These are phyloP conservation scores for Arnoldichthys spilopterus DNA, from an alignment of 2,797 vertebrate species.

Conservation along the genomic window DNA sequence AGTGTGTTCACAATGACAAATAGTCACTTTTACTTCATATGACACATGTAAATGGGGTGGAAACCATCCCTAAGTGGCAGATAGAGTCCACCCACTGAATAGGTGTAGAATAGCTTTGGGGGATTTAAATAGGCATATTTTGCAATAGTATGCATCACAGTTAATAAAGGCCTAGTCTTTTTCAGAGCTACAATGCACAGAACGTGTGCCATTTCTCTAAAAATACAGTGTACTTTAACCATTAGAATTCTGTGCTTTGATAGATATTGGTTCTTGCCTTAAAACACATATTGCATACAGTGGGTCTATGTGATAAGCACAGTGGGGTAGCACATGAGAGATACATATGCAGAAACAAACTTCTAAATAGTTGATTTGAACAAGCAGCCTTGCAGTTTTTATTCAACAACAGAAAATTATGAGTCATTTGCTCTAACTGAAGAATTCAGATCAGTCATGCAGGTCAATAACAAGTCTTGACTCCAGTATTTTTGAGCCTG, in stretches of 20 bases:
- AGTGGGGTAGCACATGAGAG: neutral
- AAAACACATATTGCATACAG: neutral
- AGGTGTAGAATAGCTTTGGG: too few species aligned
- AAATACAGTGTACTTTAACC: too few species aligned
- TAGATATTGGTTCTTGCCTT: conserved; percentile 1
- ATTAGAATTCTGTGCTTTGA: neutral
- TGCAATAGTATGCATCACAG: too few species aligned
- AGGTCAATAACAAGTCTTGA: neutral
- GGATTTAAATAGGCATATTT: too few species aligned
- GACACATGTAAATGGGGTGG: too few species aligned
- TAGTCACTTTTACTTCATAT: too few species aligned
- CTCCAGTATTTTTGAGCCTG: neutral
- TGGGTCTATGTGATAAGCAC: neutral
- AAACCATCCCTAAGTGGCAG: too few species aligned
- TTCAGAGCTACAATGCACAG: too few species aligned
- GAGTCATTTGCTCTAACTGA: conserved; percentile 13
- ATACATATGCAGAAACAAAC: neutral
- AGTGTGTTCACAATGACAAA: too few species aligned
- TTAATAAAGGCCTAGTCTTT: too few species aligned
- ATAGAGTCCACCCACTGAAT: too few species aligned
- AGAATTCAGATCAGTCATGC: neutral
- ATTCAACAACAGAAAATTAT: conserved; percentile 13
- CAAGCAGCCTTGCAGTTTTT: neutral
- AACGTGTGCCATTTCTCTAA: too few species aligned
- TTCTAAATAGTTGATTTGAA: neutral